Conservation (phyloP, 2,797 vertebrate genomes). For the Hippoglossus hippoglossus region DNA sequence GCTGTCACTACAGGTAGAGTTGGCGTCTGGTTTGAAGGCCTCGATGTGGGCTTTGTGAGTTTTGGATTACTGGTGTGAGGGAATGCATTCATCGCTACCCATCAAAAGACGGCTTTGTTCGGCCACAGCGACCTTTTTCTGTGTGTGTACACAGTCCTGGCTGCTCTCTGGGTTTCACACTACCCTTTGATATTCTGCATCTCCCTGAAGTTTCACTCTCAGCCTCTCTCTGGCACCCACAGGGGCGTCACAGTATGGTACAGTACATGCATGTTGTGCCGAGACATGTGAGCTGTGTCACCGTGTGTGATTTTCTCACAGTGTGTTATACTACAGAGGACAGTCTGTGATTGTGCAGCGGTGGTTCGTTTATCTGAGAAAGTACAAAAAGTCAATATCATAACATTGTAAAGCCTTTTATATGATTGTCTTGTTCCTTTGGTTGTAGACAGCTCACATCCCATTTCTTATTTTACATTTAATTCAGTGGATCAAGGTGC, state of each 20-base stretch:
- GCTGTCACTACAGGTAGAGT: conserved; percentile 63
- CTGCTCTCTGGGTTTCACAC: conserved; percentile 81
- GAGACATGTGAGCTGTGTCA: conserved; percentile 15
- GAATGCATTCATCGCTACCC: conserved; percentile 70
- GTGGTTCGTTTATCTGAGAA: neutral
- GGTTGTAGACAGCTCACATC: no score
- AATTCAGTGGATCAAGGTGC: no score
- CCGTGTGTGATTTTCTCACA: conserved; percentile 7
- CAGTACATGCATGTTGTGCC: conserved; percentile 28
- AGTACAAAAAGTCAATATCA: neutral
- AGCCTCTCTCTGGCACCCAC: conserved; percentile 29
- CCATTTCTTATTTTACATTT: no score
- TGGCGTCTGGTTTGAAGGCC: conserved; percentile 59
- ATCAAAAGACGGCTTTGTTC: conserved; percentile 81
- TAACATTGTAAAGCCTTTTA: no score
- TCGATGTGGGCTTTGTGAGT: conserved; percentile 56
- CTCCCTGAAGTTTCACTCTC: conserved; percentile 71
- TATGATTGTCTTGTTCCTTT: neutral
- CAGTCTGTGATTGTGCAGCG: no score
- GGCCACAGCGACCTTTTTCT: conserved; percentile 46
- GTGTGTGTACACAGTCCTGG: conserved; percentile 51
- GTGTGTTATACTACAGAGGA: neutral
- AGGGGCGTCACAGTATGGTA: neutral
- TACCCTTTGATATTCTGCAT: conserved; percentile 79
- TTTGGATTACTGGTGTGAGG: conserved; percentile 78